These are phyloP conservation scores for Lepidostoma basale DNA, from an alignment of 1,140 invertebrate species.

Conservation along the genomic window DNA sequence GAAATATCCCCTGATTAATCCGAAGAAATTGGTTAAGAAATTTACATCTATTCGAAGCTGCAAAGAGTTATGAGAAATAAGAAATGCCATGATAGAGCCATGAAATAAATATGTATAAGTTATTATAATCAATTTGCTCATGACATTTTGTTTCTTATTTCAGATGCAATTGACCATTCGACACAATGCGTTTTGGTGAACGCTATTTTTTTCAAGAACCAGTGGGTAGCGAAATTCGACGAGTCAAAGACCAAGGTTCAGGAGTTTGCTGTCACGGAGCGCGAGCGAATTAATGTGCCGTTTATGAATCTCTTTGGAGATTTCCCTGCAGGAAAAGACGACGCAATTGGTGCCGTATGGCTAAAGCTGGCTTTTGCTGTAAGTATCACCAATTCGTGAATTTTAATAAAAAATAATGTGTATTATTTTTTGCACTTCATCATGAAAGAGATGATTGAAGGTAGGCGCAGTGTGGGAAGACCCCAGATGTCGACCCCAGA, in stretches of 20 bases:
- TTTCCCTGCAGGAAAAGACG: slow-evolving; percentile 50
- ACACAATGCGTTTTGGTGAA: slow-evolving; percentile 71
- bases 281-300: slow-evolving; percentile 42
- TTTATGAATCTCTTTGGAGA: slow-evolving; percentile 51
- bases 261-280: slow-evolving; percentile 62
- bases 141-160: slow-evolving; percentile 46
- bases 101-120: too few relatives aligned
- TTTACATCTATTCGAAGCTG: too few relatives aligned
- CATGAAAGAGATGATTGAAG: too few relatives aligned
- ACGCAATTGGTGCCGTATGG: slow-evolving; percentile 47
- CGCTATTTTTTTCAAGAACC: slow-evolving; percentile 78
- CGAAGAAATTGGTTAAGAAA: too few relatives aligned
- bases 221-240: slow-evolving; percentile 72
- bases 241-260: slow-evolving; percentile 56
- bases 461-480: too few relatives aligned
- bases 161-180: slow-evolving; percentile 57
- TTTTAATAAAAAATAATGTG: too few relatives aligned
- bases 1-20: too few relatives aligned
- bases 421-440: too few relatives aligned
- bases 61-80: too few relatives aligned
- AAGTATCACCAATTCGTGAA: slow-evolving; percentile 42
- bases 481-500: too few relatives aligned
- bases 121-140: too few relatives aligned
- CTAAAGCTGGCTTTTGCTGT: slow-evolving; percentile 72
- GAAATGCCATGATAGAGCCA: too few relatives aligned